Evolutionary conservation across 2,888 invertebrate genomes (phyloP).

Genomic region (Macrostomum cliftonense): DNA sequence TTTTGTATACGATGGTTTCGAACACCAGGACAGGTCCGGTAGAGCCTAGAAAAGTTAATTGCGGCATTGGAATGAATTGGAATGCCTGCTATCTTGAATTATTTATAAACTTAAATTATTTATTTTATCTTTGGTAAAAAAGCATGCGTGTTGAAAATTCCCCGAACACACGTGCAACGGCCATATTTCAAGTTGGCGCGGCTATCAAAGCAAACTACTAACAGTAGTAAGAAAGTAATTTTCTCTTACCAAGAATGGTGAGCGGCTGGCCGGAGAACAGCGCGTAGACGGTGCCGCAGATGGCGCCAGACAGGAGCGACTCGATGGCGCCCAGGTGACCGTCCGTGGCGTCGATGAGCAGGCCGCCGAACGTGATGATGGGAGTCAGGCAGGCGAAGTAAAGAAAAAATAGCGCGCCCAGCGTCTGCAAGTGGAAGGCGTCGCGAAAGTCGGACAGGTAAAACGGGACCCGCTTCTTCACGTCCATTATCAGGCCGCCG

Average conservation of each 20-base stretch:
- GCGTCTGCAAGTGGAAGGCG: slow-evolving; percentile 65
- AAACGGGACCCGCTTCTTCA: slow-evolving; percentile 53
- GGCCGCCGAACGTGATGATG: slow-evolving; percentile 71
- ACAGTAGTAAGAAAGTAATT: too few relatives aligned
- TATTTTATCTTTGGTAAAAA: too few relatives aligned
- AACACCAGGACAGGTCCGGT: slow-evolving; percentile 42
- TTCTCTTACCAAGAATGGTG: slow-evolving; percentile 63
- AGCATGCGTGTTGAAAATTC: too few relatives aligned
- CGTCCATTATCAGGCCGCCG: slow-evolving; percentile 72
- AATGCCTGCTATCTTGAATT: too few relatives aligned
- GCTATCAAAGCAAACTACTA: too few relatives aligned
- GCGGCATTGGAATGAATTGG: too few relatives aligned
- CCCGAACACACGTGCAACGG: too few relatives aligned
- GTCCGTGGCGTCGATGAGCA: not conserved
- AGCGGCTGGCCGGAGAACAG: slow-evolving; percentile 73
- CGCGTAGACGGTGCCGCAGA: slow-evolving; percentile 67
- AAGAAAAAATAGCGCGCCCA: slow-evolving; percentile 82
- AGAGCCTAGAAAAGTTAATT: slow-evolving; percentile 37
- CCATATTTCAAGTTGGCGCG: too few relatives aligned
- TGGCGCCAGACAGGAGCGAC: not conserved
- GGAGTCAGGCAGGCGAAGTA: slow-evolving; percentile 87
- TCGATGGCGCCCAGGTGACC: slow-evolving; percentile 35
- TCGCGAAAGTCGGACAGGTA: slow-evolving; percentile 70
- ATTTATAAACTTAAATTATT: too few relatives aligned
- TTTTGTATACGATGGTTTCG: slow-evolving; percentile 36